These are phyloP conservation scores for Cephus pulcher DNA, from an alignment of 2,888 invertebrate genomes.

Conservation along the genomic window DNA sequence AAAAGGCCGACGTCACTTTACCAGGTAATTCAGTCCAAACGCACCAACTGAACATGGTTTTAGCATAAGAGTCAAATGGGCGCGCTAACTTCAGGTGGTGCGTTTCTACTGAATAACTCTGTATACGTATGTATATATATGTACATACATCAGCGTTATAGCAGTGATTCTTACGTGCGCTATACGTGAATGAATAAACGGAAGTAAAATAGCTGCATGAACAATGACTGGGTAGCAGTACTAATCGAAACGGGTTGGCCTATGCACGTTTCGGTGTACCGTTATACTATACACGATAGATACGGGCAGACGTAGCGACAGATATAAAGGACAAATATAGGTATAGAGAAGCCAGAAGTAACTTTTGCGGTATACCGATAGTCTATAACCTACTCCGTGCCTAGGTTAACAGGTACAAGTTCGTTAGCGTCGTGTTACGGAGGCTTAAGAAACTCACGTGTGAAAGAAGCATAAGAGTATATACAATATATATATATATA, in stretches of 20 bases:
- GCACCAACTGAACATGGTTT: no score
- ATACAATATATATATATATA: background rate
- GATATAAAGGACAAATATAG: background rate
- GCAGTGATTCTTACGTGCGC: background rate
- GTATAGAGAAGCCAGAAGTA: background rate
- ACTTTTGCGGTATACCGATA: background rate
- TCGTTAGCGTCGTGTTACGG: conserved; percentile 3
- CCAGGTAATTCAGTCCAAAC: no score
- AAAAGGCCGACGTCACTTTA: no score
- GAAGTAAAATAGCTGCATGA: background rate
- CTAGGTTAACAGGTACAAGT: conserved; percentile 1
- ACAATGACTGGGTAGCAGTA: background rate
- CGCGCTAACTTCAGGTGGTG: no score
- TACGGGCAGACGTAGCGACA: background rate
- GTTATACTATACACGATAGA: background rate
- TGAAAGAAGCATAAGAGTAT: background rate
- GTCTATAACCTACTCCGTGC: background rate
- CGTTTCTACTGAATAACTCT: no score
- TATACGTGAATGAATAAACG: background rate
- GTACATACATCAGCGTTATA: background rate
- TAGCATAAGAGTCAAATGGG: no score
- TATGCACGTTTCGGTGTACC: conserved; percentile 3
- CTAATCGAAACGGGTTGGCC: background rate
- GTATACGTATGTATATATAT: no score
- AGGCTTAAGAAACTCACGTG: background rate